Conservation (phyloP, 23 tunicate species). For the Corella eumyota region DNA sequence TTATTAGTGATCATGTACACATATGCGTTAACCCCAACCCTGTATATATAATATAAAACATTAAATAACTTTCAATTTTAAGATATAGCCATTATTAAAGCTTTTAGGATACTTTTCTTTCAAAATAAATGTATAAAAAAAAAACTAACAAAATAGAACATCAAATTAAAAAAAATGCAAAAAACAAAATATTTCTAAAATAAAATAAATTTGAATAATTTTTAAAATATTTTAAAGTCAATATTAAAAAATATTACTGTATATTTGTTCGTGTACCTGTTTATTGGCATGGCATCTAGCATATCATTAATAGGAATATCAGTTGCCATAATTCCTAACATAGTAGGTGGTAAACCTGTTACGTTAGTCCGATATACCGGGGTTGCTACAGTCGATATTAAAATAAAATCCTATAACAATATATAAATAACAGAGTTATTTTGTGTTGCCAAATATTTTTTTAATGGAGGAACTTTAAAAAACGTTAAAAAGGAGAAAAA, state of each 20-base stretch:
- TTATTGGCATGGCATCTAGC: conserved; percentile 35
- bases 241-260: too few species aligned
- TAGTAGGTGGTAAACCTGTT: conserved; percentile 4
- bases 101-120: neutral
- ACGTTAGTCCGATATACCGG: conserved; percentile 37
- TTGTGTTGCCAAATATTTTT: too few species aligned
- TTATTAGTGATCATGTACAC: conserved; percentile 59
- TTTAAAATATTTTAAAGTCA: neutral
- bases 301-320: conserved; percentile 52
- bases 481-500: too few species aligned
- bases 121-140: neutral
- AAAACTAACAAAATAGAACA: neutral
- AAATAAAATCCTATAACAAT: conserved; percentile 30
- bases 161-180: neutral
- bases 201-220: too few species aligned
- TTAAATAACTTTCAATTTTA: neutral
- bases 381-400: conserved; percentile 35
- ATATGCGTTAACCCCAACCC: conserved; percentile 65
- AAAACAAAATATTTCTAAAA: neutral
- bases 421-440: too few species aligned
- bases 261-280: conserved; percentile 24
- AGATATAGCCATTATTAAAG: neutral
- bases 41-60: conserved; percentile 6
- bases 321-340: conserved; percentile 69
- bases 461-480: too few species aligned